Percentiles rank a stretch among this genome's conserved stretches.
These are phyloP conservation scores for Manis pentadactyla DNA, from an alignment of 2,797 vertebrate genomes.

Conservation along the genomic window DNA sequence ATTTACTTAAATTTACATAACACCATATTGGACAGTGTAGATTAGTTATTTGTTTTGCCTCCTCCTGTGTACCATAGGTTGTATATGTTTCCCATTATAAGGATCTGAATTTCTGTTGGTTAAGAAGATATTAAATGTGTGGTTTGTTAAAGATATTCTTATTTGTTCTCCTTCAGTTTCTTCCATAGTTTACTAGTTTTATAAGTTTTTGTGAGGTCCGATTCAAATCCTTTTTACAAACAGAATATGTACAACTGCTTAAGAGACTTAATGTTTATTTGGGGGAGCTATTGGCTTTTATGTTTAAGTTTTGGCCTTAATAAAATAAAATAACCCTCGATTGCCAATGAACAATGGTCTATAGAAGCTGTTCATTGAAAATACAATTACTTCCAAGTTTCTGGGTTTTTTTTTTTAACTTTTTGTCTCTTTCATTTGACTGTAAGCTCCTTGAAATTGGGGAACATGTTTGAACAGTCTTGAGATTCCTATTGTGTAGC, in stretches of 20 bases:
- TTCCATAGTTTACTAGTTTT: conserved; percentile 41
- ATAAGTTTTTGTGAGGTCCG: not conserved
- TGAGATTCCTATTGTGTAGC: not conserved
- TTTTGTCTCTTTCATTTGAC: not conserved
- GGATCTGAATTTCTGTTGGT: not conserved
- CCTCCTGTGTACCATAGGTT: not conserved
- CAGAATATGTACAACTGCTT: not conserved
- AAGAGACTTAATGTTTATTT: conserved; percentile 28
- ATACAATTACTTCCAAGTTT: conserved; percentile 18
- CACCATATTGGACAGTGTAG: not conserved
- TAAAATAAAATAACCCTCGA: conserved; percentile 10
- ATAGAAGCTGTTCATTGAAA: conserved; percentile 15
- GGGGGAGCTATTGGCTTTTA: not conserved
- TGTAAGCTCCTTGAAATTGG: conserved; percentile 1
- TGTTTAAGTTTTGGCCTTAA: conserved; percentile 34
- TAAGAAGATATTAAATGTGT: conserved; percentile 5
- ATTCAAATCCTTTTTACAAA: conserved; percentile 23
- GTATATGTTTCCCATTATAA: not conserved
- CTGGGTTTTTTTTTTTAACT: conserved; percentile 23
- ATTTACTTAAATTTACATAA: not conserved
- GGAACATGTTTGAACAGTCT: not conserved
- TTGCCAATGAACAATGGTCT: not conserved
- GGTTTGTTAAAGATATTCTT: not conserved
- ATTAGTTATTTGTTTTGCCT: not conserved
- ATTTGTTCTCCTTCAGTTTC: not conserved